Conservation (phyloP, 2,113 vertebrate genomes). For the Girardinichthys multiradiatus region DNA sequence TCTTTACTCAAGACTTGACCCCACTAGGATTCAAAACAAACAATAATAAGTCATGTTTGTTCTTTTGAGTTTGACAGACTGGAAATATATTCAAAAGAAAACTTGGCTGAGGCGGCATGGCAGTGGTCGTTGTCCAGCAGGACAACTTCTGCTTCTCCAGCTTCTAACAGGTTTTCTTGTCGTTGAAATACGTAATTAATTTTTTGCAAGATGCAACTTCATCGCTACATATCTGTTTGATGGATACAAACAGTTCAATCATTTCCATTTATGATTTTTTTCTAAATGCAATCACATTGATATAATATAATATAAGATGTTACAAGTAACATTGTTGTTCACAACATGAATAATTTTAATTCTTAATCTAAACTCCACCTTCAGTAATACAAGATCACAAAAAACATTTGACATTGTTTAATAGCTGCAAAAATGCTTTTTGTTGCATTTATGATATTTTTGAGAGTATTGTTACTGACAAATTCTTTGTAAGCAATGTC, state of each 20-base stretch:
- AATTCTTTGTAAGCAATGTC: conserved; percentile 22
- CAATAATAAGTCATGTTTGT: conserved; percentile 38
- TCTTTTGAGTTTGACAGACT: conserved; percentile 27
- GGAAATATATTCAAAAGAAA: conserved; percentile 22
- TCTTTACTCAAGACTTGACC: conserved; percentile 19
- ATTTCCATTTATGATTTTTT: no score
- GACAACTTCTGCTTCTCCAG: neutral
- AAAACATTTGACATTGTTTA: neutral
- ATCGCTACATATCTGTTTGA: no score
- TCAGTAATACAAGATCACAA: no score
- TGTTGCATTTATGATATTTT: neutral
- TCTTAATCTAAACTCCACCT: no score
- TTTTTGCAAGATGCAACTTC: no score
- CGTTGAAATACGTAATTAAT: no score
- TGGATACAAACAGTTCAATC: no score
- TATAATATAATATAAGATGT: no score
- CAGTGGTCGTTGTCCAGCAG: neutral
- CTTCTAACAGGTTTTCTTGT: neutral
- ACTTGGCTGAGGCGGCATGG: neutral
- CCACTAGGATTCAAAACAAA: conserved; percentile 43
- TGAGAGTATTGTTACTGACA: neutral
- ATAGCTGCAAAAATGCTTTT: neutral
- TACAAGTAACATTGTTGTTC: no score
- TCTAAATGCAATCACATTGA: no score
- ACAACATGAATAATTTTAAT: no score